Conservation (phyloP, 2,113 vertebrate genomes). For the Misgurnus mizolepis region DNA sequence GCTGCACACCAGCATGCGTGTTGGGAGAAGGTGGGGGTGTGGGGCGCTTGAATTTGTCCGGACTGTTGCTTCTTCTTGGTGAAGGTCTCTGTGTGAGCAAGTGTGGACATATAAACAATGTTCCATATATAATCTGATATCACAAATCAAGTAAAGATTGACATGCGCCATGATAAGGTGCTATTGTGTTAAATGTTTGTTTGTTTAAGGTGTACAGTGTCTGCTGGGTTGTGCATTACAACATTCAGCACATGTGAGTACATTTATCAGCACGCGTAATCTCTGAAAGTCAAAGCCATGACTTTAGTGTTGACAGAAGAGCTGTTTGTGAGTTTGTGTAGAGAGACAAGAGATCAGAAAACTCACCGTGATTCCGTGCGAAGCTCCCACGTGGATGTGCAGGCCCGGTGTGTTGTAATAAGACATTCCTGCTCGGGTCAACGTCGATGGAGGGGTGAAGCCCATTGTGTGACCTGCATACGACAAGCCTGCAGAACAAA, state of each 20-base stretch:
- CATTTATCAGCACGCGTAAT: too few relatives aligned
- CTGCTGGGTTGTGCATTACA: too few relatives aligned
- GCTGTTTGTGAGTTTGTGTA: background rate
- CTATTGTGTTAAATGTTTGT: too few relatives aligned
- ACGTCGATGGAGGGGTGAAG: slow-evolving; percentile 93
- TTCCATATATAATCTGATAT: background rate
- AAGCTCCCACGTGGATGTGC: slow-evolving; percentile 91
- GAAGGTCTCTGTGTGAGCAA: slow-evolving; percentile 87
- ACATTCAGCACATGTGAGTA: too few relatives aligned
- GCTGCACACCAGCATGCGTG: slow-evolving; percentile 90
- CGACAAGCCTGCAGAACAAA: slow-evolving; percentile 82
- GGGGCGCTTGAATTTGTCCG: slow-evolving; percentile 98
- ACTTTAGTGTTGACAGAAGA: background rate
- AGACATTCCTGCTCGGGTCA: slow-evolving; percentile 96
- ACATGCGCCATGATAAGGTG: background rate
- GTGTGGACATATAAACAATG: background rate
- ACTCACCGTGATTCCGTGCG: slow-evolving; percentile 93
- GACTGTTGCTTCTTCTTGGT: slow-evolving; percentile 96
- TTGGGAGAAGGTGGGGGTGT: slow-evolving; percentile 98
- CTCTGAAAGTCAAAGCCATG: too few relatives aligned
- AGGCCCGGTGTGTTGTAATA: slow-evolving; percentile 96
- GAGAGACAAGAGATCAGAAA: background rate
- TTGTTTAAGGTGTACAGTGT: too few relatives aligned
- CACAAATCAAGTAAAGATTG: background rate
- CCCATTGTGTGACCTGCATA: slow-evolving; percentile 95